A percentile compares a stretch with the other conserved stretches of the same genome.
phyloP scores from a whole-genome alignment of 1,140 invertebrate species.

The Hycleus cichorii region DNA sequence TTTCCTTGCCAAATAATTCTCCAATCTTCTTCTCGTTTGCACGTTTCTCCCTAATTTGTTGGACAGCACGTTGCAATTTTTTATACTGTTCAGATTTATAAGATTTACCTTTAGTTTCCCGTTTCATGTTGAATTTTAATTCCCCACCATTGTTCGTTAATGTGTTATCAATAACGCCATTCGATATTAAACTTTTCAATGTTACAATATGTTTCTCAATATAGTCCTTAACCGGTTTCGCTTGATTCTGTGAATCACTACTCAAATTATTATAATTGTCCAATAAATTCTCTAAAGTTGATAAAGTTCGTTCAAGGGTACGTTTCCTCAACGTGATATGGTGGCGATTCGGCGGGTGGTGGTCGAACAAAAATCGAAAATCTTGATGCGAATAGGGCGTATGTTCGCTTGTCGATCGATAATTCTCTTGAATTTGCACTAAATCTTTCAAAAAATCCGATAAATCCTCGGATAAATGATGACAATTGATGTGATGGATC shows the following conservation, averaged over 20 bases:
- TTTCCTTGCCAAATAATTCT: constrained; percentile 5
- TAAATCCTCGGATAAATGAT: no score
- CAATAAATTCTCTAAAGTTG: not conserved
- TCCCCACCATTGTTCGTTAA: not conserved
- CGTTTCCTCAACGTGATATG: no score
- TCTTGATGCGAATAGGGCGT: no score
- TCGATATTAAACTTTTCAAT: constrained; percentile 11
- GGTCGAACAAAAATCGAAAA: no score
- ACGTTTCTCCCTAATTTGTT: constrained; percentile 4
- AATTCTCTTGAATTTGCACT: no score
- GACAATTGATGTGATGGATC: no score
- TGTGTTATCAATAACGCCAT: constrained; percentile 5
- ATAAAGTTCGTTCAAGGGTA: no score
- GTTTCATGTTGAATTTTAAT: not conserved
- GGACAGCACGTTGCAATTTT: constrained; percentile 10
- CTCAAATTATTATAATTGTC: constrained; percentile 1
- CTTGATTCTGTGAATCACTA: not conserved
- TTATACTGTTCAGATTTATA: constrained; percentile 3
- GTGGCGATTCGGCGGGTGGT: no score
- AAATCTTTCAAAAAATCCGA: no score
- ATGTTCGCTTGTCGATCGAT: no score
- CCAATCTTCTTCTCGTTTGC: constrained; percentile 11
- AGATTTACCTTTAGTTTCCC: not conserved
- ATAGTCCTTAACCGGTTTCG: constrained; percentile 13
- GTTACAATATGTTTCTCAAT: constrained; percentile 4